These are phyloP conservation scores for Chydorus sphaericus DNA, from an alignment of 2,888 invertebrate genomes.

Conservation along the genomic window DNA sequence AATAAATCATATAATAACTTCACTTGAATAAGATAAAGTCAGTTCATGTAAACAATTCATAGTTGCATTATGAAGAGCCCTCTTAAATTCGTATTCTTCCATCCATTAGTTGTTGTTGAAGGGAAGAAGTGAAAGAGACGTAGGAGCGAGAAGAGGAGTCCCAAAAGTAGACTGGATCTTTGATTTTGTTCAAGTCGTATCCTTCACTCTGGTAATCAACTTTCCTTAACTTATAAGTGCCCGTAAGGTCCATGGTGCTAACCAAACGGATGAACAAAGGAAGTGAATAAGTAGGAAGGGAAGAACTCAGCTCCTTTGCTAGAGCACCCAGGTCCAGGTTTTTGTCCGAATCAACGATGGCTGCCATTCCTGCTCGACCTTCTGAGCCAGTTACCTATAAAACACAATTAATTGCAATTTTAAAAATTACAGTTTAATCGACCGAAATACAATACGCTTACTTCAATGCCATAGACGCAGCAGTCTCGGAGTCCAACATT, in stretches of 20 bases:
- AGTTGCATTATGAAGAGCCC: too few relatives aligned
- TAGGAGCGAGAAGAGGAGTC: constrained; percentile 51
- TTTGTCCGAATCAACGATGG: constrained; percentile 55
- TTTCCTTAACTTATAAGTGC: constrained; percentile 90
- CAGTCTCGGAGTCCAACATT: constrained; percentile 68
- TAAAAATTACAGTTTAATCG: not conserved
- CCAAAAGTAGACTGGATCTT: constrained; percentile 61
- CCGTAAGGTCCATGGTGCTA: constrained; percentile 69
- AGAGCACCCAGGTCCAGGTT: constrained; percentile 43
- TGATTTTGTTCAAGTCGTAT: constrained; percentile 47
- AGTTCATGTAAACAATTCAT: too few relatives aligned
- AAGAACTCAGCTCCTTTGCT: constrained; percentile 47
- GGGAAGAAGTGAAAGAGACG: constrained; percentile 49
- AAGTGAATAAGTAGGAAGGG: constrained; percentile 69
- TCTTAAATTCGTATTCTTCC: constrained; percentile 56
- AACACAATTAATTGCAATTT: not conserved
- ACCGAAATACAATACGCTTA: constrained; percentile 26
- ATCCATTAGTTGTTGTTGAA: constrained; percentile 55
- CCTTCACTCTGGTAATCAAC: constrained; percentile 69
- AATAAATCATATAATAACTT: too few relatives aligned
- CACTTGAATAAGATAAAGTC: too few relatives aligned
- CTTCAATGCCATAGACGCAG: constrained; percentile 85
- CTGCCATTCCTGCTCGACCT: constrained; percentile 90
- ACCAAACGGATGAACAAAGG: constrained; percentile 75
- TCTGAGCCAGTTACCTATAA: constrained; percentile 48